phyloP scores from a whole-genome alignment of 1,140 invertebrate species.

The Microplitis demolitor region DNA sequence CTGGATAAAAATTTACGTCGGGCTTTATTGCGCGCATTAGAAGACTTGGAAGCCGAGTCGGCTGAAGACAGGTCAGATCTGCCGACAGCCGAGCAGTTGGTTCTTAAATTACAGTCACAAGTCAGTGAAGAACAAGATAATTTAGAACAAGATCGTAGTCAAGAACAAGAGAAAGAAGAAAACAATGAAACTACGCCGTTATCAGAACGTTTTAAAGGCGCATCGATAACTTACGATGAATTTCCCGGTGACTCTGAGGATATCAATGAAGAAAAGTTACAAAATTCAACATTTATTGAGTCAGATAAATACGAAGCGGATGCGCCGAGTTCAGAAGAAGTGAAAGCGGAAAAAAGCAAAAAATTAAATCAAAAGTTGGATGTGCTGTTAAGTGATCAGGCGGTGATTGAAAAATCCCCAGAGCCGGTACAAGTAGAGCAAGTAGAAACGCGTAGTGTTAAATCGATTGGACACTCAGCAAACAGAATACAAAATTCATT shows the following conservation, averaged over 20 bases:
- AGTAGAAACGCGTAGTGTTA: slow-evolving; percentile 34
- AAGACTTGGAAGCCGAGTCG: slow-evolving; percentile 66
- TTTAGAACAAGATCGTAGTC: background rate
- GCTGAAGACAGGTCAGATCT: slow-evolving; percentile 43
- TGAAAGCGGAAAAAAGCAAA: slow-evolving; percentile 24
- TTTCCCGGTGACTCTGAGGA: slow-evolving; percentile 46
- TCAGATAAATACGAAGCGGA: slow-evolving; percentile 41
- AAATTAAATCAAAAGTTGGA: background rate
- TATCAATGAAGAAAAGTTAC: slow-evolving; percentile 54
- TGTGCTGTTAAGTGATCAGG: slow-evolving; percentile 31
- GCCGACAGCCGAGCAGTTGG: background rate
- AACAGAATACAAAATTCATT: slow-evolving; percentile 23
- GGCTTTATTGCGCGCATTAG: slow-evolving; percentile 72
- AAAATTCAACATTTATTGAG: slow-evolving; percentile 55
- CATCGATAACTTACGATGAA: slow-evolving; percentile 47
- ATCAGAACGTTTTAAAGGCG: slow-evolving; percentile 29
- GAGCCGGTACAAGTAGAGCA: slow-evolving; percentile 34
- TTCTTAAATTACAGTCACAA: slow-evolving; percentile 18
- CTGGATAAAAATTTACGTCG: slow-evolving; percentile 72
- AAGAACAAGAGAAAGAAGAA: background rate
- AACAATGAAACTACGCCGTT: slow-evolving; percentile 11
- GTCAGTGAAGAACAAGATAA: background rate
- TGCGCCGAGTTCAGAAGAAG: background rate
- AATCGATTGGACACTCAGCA: background rate
- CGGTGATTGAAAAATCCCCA: slow-evolving; percentile 33